Evolutionary conservation across 2,888 invertebrate species (phyloP).

Genomic region (Brachynemurus nebulosus): DNA sequence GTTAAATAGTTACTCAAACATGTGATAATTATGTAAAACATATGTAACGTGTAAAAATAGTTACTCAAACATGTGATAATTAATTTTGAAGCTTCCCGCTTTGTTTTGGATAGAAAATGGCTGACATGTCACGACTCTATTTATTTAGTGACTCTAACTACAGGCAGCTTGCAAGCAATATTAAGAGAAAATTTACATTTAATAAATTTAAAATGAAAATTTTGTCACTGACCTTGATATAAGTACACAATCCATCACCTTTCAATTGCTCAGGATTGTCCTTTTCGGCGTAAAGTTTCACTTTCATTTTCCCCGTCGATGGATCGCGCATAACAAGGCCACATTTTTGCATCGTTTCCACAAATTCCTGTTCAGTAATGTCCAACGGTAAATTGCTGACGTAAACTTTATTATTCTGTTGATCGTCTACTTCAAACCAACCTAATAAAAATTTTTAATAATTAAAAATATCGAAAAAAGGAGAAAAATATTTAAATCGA

Average conservation of each 20-base stretch:
- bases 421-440: constrained; percentile 89
- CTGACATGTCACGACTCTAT: too few species aligned
- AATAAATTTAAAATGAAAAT: too few species aligned
- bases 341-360: constrained; percentile 90
- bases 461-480: not conserved
- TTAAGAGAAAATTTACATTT: too few species aligned
- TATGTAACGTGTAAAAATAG: too few species aligned
- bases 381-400: constrained; percentile 83
- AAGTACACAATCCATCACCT: constrained; percentile 94
- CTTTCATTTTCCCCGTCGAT: constrained; percentile 63
- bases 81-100: too few species aligned
- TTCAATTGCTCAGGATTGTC: constrained; percentile 65
- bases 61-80: too few species aligned
- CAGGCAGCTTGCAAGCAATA: too few species aligned
- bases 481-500: not conserved
- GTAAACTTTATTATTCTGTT: constrained; percentile 89
- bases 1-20: too few species aligned
- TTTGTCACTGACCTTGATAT: too few species aligned
- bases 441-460: constrained; percentile 27
- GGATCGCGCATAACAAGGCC: constrained; percentile 87
- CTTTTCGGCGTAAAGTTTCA: constrained; percentile 77
- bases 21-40: too few species aligned
- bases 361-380: constrained; percentile 77
- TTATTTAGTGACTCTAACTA: too few species aligned
- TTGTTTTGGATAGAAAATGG: too few species aligned